These are phyloP conservation scores for Rhinogobio ventralis DNA, from an alignment of 2,797 vertebrate species.

Conservation along the genomic window DNA sequence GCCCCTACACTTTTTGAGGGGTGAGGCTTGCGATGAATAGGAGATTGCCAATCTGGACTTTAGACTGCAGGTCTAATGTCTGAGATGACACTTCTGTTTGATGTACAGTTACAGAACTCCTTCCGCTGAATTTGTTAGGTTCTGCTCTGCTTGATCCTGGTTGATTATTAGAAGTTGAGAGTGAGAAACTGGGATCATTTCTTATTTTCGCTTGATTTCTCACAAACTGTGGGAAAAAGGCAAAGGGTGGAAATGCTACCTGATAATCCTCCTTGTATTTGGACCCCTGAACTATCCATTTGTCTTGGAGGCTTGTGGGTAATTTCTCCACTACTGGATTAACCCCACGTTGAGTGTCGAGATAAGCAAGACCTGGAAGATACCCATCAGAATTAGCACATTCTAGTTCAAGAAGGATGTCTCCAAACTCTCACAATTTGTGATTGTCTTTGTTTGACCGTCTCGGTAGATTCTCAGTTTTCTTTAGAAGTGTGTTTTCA, in stretches of 20 bases:
- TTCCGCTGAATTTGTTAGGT: neutral
- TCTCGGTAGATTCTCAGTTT: neutral
- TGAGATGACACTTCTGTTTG: neutral
- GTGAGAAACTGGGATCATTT: neutral
- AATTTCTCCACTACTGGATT: constrained; percentile 1
- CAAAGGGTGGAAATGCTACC: neutral
- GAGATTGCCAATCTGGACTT: neutral
- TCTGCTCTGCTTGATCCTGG: neutral
- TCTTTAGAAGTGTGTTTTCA: constrained; percentile 1
- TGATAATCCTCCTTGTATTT: neutral
- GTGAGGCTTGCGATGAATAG: no score
- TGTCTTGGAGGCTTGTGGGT: neutral
- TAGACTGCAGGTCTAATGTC: neutral
- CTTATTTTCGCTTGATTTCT: neutral
- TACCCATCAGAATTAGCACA: neutral
- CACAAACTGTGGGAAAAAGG: neutral
- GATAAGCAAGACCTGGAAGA: neutral
- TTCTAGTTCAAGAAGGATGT: neutral
- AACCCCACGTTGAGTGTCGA: neutral
- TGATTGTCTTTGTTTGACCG: neutral
- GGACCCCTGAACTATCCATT: neutral
- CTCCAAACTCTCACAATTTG: neutral
- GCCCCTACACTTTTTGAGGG: no score
- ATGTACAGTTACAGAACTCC: neutral
- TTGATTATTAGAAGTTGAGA: neutral